Conservation (phyloP, 2,113 vertebrate genomes). For the Microtus richardsoni region DNA sequence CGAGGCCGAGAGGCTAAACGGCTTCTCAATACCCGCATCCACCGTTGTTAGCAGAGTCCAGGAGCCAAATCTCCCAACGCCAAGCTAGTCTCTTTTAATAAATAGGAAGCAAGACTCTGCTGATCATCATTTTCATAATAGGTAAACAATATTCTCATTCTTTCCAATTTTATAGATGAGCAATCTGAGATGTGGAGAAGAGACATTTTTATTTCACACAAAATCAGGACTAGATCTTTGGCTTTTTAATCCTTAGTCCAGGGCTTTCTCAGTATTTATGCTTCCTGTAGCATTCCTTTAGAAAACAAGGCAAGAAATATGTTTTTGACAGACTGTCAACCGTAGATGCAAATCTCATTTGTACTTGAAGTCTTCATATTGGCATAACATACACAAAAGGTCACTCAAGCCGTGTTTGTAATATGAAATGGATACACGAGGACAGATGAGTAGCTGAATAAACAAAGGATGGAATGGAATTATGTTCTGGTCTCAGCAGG, state of each 20-base stretch:
- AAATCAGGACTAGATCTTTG: constrained; percentile 1
- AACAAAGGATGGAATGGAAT: not conserved
- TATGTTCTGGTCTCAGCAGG: not conserved
- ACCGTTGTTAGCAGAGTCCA: not conserved
- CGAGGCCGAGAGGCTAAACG: not conserved
- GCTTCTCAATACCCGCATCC: not conserved
- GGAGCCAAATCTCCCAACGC: not conserved
- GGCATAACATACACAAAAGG: not conserved
- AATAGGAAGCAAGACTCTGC: not conserved
- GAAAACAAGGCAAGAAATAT: not conserved
- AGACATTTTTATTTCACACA: not conserved
- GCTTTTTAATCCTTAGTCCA: not conserved
- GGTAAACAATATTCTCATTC: constrained; percentile 6
- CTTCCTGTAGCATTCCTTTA: not conserved
- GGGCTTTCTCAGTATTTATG: not conserved
- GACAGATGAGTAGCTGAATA: constrained; percentile 27
- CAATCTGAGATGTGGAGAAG: not conserved
- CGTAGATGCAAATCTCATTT: not conserved
- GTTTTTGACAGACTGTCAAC: not conserved
- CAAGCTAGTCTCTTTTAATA: not conserved
- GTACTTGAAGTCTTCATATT: constrained; percentile 9
- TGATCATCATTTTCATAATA: not conserved
- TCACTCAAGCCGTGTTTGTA: constrained; percentile 47
- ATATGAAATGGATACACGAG: not conserved
- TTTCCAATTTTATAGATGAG: constrained; percentile 17